These are phyloP conservation scores for Amyelois transitella DNA, from an alignment of 1,140 invertebrate species.

Conservation along the genomic window DNA sequence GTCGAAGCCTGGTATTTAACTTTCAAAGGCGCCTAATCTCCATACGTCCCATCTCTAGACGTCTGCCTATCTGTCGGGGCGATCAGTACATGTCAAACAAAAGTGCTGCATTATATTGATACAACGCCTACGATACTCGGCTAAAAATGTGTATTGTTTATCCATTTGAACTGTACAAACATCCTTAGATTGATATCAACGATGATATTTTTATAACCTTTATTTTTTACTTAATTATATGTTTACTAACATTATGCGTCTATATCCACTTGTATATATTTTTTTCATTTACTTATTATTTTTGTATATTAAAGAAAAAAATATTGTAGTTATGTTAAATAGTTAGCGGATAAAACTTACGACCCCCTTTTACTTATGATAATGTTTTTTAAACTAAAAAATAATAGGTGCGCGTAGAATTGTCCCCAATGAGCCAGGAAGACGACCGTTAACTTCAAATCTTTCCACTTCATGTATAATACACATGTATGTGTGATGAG, in stretches of 20 bases:
- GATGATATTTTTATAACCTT: neutral
- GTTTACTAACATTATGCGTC: too few relatives aligned
- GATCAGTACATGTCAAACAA: conserved; percentile 5
- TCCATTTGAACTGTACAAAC: neutral
- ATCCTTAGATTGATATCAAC: neutral
- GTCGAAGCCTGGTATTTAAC: neutral
- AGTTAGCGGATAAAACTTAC: neutral
- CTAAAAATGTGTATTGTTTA: neutral
- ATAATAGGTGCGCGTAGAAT: too few relatives aligned
- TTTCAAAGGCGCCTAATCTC: conserved; percentile 2
- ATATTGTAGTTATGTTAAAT: too few relatives aligned
- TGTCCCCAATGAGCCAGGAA: too few relatives aligned
- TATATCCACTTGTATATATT: too few relatives aligned
- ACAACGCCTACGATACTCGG: neutral
- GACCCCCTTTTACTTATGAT: neutral
- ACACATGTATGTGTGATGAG: too few relatives aligned
- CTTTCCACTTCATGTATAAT: too few relatives aligned
- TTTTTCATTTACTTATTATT: too few relatives aligned
- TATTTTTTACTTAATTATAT: too few relatives aligned
- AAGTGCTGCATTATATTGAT: neutral
- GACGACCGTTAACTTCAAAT: too few relatives aligned
- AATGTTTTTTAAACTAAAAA: neutral
- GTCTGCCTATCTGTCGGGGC: neutral
- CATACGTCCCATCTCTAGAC: neutral
- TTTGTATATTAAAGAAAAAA: too few relatives aligned